Base-by-base conservation (phyloP, 2,888 invertebrate species). In the Athetis lepigone region DNA sequence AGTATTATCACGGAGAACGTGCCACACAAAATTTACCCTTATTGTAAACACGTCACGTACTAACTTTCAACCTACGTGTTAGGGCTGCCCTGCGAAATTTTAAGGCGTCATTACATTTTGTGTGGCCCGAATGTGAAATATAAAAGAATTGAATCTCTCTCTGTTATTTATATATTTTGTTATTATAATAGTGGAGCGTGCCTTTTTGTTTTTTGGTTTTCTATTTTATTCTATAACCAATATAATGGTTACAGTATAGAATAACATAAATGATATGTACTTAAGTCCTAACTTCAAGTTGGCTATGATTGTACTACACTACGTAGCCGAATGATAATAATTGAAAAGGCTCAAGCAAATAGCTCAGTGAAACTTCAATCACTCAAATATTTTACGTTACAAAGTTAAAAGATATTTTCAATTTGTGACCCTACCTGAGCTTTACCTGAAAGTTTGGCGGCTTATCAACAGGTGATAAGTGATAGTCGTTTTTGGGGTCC, bases 21-120 rank as follows among this genome's bases (percentile, higher is more conserved):
- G 87, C 80, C 79, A 70, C 66, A 65, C 76, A 72, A 86, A 86
- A 82, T 82, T 84, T 71, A 75, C 70, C 78, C 81, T 81, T 86
- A 81, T 82, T 77, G 46, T 74, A 88, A 77, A 78, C 86, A 70
- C 65, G 85, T 88, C 90, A 90, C 90, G 90, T 89, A 72, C 60
- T 66, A 29, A 40, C 40, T 42, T 60, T 74, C 75, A 77, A 78
- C 83, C 81, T 84, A 77, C 75, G 66, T 74, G 72, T 77, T 86
- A 85, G 76, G 79, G 72, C 71, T 80, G 76, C 70, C 69, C 54
- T 67, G 49, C 67, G 50, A 76, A 85, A 85, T 84, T 89, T 84
- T 77, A 75, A 80, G 78, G 77, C 72, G 75, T 81, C 80, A 84
- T 87, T 86, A 86, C 83, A 83, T 84, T 80, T 82, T 68, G 71